Base-by-base conservation (phyloP, 2,113 vertebrate species). In the Mungos mungo region DNA sequence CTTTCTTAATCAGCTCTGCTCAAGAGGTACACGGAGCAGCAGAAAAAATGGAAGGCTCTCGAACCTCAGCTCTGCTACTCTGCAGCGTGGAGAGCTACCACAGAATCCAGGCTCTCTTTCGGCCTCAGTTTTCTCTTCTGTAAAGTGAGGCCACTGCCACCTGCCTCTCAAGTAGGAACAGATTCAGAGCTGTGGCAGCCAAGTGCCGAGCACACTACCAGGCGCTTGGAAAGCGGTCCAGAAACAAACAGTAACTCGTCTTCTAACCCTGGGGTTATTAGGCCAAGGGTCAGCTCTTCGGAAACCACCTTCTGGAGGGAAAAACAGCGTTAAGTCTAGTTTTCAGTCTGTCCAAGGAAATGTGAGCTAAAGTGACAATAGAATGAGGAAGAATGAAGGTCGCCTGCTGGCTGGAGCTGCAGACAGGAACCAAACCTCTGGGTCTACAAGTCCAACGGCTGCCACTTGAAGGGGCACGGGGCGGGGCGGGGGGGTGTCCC, bases 221-320 rank as follows among this genome's bases (percentile, higher is more conserved):
- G 88, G 65, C 63, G 12, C 54, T 35, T 19, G 33, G 23, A 79
- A 83, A 63, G n/a, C 1, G 3, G 18, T 65, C 29, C 47, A 31
- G 63, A 68, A 84, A 52, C 81, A 97, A 79, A 82, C 12, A 63
- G 35, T 23, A 47, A 90, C 45, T 77, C 27, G 16, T 87, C 83
- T 25, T 31, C n/a, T 7, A 77, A 77, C 93, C 33, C 3, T 41
- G 80, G 16, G 93, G 71, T 72, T 10, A 68, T 63, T 29, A 74
- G 66, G 86, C 89, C 47, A 15, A 1, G 18, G 82, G 47, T 66
- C 52, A 50, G 63, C n/a, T 66, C 14, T 68, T 81, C 93, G 96
- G 81, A 98, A 93, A 97, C 50, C 74, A 76, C 86, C 71, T 23
- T 79, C 65, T 50, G 19, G 52, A 82, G 50, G 60, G 74, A 69